Percentiles rank a stretch among this genome's conserved stretches.
These are phyloP conservation scores for Rousettus madagascariensis DNA, from an alignment of 2,797 vertebrate species.

Conservation along the genomic window DNA sequence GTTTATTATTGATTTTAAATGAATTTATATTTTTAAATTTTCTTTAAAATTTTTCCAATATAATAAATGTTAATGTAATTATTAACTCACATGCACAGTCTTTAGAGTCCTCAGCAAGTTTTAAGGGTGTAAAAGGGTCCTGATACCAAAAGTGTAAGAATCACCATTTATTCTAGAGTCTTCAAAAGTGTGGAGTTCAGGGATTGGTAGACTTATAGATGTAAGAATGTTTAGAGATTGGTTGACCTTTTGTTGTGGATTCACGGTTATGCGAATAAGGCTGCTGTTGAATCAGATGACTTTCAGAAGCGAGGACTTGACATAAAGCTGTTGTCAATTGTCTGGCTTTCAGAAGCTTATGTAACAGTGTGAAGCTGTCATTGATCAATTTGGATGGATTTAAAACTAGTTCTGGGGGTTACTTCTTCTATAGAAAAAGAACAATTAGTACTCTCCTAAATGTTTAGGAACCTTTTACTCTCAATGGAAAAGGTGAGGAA, in stretches of 20 bases:
- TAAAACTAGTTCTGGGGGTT: not conserved
- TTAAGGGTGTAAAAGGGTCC: not conserved
- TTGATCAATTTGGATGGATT: not conserved
- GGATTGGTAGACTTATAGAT: not conserved
- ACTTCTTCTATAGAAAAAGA: not conserved
- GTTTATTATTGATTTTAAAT: not conserved
- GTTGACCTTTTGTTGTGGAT: not conserved
- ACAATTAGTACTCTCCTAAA: not conserved
- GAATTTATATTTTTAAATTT: not conserved
- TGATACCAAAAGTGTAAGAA: not conserved
- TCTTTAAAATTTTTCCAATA: not conserved
- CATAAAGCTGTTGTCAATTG: not conserved
- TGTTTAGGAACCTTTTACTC: slow-evolving; percentile 6
- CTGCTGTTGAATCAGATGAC: not conserved
- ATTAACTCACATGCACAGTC: not conserved
- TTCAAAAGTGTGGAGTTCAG: not conserved
- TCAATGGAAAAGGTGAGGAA: not conserved
- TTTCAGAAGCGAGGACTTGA: not conserved
- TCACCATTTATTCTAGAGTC: not conserved
- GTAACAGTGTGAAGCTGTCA: not conserved
- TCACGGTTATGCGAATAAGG: not conserved
- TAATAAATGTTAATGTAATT: not conserved
- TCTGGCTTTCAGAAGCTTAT: not conserved
- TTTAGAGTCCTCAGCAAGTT: not conserved
- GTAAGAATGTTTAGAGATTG: not conserved